Base-by-base conservation (phyloP, 2,888 invertebrate species). In the Plagiodera versicolora region DNA sequence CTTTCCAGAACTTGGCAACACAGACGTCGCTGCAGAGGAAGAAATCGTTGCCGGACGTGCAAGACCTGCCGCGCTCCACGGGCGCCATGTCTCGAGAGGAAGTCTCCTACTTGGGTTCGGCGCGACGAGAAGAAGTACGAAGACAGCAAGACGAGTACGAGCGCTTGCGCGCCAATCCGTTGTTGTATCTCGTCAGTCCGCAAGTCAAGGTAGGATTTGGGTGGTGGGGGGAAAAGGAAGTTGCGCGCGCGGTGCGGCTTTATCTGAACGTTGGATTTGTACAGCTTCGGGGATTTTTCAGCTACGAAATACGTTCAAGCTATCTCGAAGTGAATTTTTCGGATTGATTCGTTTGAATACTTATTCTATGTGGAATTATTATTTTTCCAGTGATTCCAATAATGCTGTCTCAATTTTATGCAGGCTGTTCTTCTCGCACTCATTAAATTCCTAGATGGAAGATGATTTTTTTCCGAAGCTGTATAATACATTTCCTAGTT, bases 31-130 rank as follows among this genome's bases (percentile, higher is more conserved):
- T 95, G 73, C 94, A 93, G 82, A 87, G 94, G 73, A 95, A 97
- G 83, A 98, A 98, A 82, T 98, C 97, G 71, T 87, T 99, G 82
- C 98, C 98, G 56, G 98, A 98, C 83, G 90, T 95, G 75, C 92
- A 92, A 75, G 89, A 89, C 66, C 86, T 93, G 80, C 90, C 94
- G 60, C 87, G 90, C 61, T 87, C 90, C 70, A 87, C 89, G 59
- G 89, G 90, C 71, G 89, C 89, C 70, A 93, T 98, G 91, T 91
- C 95, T 56, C 87, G 98, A 60, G 96, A 97, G 81, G 97, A 98
- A 83, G 96, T 96, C 53, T 95, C 96, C 67, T 89, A 90, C 67
- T 86, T 99, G 76, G 96, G 96, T 74, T 94, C 95, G 66, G 93
- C 94, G 72, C 87, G 97, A 68, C 87, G 99, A 70, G 97, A 98